Evolutionary conservation across 2,888 invertebrate species (phyloP), one percentile per base, ranked within the genome.

Genomic region (Gymnocheta viridis): DNA sequence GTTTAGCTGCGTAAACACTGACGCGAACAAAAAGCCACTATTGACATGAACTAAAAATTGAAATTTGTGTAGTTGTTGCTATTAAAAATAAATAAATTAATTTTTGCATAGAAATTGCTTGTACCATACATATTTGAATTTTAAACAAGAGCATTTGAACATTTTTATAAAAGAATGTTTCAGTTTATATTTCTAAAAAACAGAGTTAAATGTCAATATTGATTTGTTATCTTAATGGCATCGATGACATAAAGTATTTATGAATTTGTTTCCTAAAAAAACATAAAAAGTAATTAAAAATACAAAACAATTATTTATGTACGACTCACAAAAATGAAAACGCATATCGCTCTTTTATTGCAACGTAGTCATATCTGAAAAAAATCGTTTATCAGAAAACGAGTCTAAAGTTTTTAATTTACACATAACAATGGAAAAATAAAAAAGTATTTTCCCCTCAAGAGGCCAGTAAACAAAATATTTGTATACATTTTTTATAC

Each of bases 141-240:
- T 44, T 17, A 44, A 47, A 32, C 44, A 58, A 72, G n/a, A 58
- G 32, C 32, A 22, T 47, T 58, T 70, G 10, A 17, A 54, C 19
- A 14, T 32, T 17, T 32, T 4, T 6, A 41, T 56, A 56, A 58
- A 38, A 56, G n/a, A 35, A 17, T 22, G 17, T 19, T 49, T 12
- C 22, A 51, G 32, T 35, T 49, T 19, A 32, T 32, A 47, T 22
- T 32, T n/a, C n/a, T n/a, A 9, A 4, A 12, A 17, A 24, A 32
- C 14, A 24, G 12, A 35, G 24, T 14, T 10, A 22, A 56, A 70
- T 41, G 54, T 56, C 29, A 70, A 70, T 32, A 72, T 29, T 70
- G 27, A 19, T 58, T 44, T 32, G 24, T 54, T 54, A 17, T 67
- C 35, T 49, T 14, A 12, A 27, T 12, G n/a, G 0, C 32, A 44